Conservation (phyloP, 2,113 vertebrate species). For the Bubo blakistoni region DNA sequence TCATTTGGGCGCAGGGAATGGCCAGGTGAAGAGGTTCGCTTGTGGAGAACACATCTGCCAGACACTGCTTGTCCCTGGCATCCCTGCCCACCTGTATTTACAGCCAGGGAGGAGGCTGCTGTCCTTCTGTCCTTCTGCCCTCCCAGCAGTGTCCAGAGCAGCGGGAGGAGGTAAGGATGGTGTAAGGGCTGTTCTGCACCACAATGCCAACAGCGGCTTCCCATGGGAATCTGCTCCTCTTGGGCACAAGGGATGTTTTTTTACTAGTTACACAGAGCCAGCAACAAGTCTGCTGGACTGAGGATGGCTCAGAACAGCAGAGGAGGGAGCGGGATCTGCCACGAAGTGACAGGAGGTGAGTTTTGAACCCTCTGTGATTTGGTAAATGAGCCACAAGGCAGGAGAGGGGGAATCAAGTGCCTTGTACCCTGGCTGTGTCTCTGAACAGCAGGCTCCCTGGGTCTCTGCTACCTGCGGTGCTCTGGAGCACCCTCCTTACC, state of each 20-base stretch:
- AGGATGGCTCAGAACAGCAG: not conserved
- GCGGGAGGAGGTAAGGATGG: not conserved
- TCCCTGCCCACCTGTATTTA: not conserved
- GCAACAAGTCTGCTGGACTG: not conserved
- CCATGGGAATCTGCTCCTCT: fast-evolving
- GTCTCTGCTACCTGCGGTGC: not conserved
- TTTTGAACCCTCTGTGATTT: not conserved
- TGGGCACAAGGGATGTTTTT: not conserved
- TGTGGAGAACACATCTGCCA: not conserved
- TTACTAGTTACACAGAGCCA: not conserved
- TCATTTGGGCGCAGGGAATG: not conserved
- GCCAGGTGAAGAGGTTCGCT: constrained; percentile 9
- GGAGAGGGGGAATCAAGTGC: not conserved
- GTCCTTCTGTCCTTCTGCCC: not conserved
- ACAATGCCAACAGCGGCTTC: fast-evolving
- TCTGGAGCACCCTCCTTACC: not conserved
- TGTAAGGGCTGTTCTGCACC: not conserved
- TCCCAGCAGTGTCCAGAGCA: not conserved
- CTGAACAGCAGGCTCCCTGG: not conserved
- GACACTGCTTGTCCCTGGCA: not conserved
- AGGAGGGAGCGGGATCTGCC: not conserved
- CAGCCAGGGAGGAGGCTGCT: not conserved
- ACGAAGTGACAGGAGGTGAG: not conserved
- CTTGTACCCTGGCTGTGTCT: fast-evolving
- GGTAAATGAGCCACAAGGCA: not conserved